Conservation (phyloP, 2,888 invertebrate species). For the Oscheius sp. region DNA sequence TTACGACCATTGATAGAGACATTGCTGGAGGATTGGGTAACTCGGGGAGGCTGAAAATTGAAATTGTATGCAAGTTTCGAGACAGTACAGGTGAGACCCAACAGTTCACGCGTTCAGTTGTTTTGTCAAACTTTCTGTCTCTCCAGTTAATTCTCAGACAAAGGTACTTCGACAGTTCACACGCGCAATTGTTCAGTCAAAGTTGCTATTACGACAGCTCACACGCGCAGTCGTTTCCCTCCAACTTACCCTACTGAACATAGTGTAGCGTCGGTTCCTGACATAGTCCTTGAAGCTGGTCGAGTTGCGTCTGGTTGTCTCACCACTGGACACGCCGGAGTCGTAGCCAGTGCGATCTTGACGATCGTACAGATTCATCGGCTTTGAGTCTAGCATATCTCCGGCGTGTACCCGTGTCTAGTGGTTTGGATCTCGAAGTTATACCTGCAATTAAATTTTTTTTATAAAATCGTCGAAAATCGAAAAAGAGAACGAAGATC, state of each 20-base stretch:
- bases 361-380: conserved; percentile 23
- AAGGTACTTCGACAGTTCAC: too few relatives aligned
- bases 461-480: background rate
- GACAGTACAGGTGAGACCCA: too few relatives aligned
- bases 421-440: too few relatives aligned
- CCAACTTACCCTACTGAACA: conserved; percentile 39
- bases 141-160: too few relatives aligned
- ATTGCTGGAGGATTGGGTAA: conserved; percentile 10
- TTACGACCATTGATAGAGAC: conserved; percentile 13
- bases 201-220: too few relatives aligned
- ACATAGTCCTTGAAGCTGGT: conserved; percentile 45
- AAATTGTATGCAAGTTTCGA: background rate
- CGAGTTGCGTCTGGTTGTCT: conserved; percentile 51
- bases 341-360: conserved; percentile 38
- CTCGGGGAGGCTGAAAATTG: conserved; percentile 19
- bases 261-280: conserved; percentile 44
- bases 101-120: too few relatives aligned
- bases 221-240: too few relatives aligned
- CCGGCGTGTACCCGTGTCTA: too few relatives aligned
- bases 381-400: conserved; percentile 32
- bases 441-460: background rate
- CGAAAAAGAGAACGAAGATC: too few relatives aligned
- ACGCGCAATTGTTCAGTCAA: too few relatives aligned
- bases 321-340: conserved; percentile 46
- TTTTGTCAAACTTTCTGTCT: too few relatives aligned